Conservation (phyloP, 2,888 invertebrate species). For the Drosophila conformis region DNA sequence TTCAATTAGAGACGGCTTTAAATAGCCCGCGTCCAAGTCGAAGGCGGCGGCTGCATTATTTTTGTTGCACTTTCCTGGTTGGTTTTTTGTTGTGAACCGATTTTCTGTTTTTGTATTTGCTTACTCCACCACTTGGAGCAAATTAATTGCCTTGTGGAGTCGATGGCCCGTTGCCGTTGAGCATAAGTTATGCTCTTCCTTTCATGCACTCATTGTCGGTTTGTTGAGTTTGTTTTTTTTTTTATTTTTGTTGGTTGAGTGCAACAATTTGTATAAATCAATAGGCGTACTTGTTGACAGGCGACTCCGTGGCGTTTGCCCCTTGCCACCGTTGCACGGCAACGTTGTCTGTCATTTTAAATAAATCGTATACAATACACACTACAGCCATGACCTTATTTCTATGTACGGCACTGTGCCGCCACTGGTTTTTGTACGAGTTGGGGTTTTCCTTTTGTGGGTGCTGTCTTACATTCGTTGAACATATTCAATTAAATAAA, state of each 20-base stretch:
- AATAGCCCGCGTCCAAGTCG: constrained; percentile 20
- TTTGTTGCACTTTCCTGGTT: constrained; percentile 56
- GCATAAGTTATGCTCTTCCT: constrained; percentile 66
- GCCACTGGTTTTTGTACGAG: constrained; percentile 1
- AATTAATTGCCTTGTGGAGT: constrained; percentile 67
- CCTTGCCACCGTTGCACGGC: constrained; percentile 36
- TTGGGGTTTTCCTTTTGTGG: neutral
- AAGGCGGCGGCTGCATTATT: constrained; percentile 43
- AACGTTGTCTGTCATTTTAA: constrained; percentile 27
- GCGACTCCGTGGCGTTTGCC: constrained; percentile 37
- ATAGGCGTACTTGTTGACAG: constrained; percentile 68
- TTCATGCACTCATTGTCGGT: constrained; percentile 6
- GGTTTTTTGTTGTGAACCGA: constrained; percentile 18
- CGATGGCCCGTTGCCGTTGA: constrained; percentile 34
- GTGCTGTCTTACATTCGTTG: constrained; percentile 5
- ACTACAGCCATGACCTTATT: constrained; percentile 62
- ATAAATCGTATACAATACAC: constrained; percentile 38
- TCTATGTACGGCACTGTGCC: constrained; percentile 67
- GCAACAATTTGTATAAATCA: constrained; percentile 72
- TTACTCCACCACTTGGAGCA: constrained; percentile 41
- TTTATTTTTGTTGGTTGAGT: constrained; percentile 12
- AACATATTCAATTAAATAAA: constrained; percentile 6
- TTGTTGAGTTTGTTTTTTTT: neutral
- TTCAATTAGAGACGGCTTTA: constrained; percentile 55
- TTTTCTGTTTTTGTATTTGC: constrained; percentile 3